These are phyloP conservation scores for Phocides pigmalion DNA, from an alignment of 1,140 invertebrate genomes.

Conservation along the genomic window DNA sequence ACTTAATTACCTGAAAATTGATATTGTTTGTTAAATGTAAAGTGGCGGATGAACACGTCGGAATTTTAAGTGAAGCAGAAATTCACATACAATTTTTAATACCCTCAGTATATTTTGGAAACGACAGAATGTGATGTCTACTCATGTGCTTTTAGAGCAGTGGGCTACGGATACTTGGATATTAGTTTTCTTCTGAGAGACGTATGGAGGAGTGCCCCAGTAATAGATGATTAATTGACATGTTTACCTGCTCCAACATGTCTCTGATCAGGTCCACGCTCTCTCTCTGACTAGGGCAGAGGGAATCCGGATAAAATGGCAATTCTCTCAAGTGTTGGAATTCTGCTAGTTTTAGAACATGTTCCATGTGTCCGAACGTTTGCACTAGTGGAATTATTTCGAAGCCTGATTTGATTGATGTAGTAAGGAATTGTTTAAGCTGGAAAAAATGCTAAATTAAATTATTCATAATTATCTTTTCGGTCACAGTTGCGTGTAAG, in stretches of 20 bases:
- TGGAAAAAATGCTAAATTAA: constrained; percentile 50
- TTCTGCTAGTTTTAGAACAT: constrained; percentile 92
- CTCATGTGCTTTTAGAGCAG: no score
- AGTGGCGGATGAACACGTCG: no score
- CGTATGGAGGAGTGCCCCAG: no score
- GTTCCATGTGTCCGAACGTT: constrained; percentile 98
- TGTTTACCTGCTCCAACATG: constrained; percentile 92
- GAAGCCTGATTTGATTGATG: constrained; percentile 77
- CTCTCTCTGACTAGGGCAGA: constrained; percentile 91
- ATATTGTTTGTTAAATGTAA: not conserved
- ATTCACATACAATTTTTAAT: no score
- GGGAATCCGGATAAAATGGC: constrained; percentile 89
- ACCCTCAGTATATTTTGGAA: no score
- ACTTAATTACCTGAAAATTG: constrained; percentile 64
- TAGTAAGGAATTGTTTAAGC: constrained; percentile 58
- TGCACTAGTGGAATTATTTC: constrained; percentile 96
- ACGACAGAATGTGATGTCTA: no score
- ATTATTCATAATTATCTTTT: no score
- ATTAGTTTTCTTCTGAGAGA: no score
- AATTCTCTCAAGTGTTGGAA: constrained; percentile 92
- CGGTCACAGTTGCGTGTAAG: no score
- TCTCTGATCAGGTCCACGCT: constrained; percentile 89
- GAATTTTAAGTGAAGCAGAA: no score
- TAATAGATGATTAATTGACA: no score
- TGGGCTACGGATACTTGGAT: no score